Conservation (phyloP, 1,140 invertebrate genomes). For the Belonocnema kinseyi region DNA sequence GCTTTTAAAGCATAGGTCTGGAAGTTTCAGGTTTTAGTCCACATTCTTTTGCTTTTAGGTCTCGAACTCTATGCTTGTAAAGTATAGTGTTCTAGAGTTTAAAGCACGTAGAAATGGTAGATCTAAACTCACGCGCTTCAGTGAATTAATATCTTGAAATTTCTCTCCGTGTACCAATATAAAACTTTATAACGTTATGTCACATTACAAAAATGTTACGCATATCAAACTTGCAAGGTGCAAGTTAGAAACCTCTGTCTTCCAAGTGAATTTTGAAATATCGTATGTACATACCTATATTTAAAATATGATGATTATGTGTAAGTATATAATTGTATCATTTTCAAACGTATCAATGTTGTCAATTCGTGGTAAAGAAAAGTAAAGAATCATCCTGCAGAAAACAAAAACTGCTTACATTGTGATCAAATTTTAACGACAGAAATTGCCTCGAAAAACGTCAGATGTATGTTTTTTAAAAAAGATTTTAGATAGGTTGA, state of each 20-base stretch:
- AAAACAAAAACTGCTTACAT: background rate
- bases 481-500: no score
- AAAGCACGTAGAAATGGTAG: no score
- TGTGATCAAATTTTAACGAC: background rate
- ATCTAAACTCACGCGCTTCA: no score
- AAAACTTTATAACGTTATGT: no score
- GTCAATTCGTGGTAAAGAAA: conserved; percentile 17
- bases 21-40: no score
- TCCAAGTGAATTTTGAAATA: conserved; percentile 69
- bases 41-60: no score
- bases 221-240: conserved; percentile 41
- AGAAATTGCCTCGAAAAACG: conserved; percentile 19
- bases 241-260: conserved; percentile 68
- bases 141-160: no score
- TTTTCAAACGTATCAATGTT: conserved; percentile 41
- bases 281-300: conserved; percentile 59
- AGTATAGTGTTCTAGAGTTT: no score
- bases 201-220: background rate
- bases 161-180: no score
- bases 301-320: conserved; percentile 45
- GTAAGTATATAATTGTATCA: conserved; percentile 41
- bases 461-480: background rate
- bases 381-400: background rate
- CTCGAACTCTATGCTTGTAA: no score
- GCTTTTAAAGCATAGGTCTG: no score